Evolutionary conservation across 1,140 invertebrate genomes (phyloP), one percentile per base, ranked within the genome.

Genomic region (Cyclina sinensis): DNA sequence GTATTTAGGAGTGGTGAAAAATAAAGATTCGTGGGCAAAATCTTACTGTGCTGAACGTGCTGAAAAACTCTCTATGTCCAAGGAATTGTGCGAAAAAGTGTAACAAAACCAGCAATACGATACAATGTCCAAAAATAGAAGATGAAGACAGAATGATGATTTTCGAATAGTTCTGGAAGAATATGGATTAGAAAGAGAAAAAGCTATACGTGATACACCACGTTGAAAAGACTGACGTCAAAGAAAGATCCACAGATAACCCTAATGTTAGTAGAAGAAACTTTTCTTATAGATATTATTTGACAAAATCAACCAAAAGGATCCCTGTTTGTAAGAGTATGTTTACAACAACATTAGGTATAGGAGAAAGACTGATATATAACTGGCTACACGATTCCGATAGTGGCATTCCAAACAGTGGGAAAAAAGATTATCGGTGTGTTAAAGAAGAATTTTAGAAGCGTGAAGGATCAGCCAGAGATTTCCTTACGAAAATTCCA

Each of bases 261-360:
- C 3, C 48, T 32, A 5, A 24, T 35, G 24, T 21, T 76, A 82
- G 79, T 35, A 82, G 79, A 70, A 7, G 59, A 68, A 65, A 83
- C 32, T 83, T 83, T 70, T 65, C 80, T 9, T 83, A 83, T n/a
- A 65, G 21, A 83, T 83, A 83, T 48, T 70, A 62, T 48, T 43
- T 83, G 24, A 65, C 7, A 7, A 83, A 68, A 46, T 1, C 1
- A 30, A 46, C 43, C 30, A 37, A 68, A 43, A 43, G 9, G 16
- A 32, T 83, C 30, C 80, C 35, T 30, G 59, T 83, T 30, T 83
- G 59, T 70, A 83, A 83, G 27, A 83, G 59, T 35, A 27, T 83
- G 43, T 68, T 83, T 46, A 39, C 43, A 5, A 32, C 35, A 11
- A 83, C 80, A 68, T 59, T 68, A 21, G 59, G 80, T 16, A 68